phyloP scores from a whole-genome alignment of 1,140 invertebrate species.

The Gryon sp. region DNA sequence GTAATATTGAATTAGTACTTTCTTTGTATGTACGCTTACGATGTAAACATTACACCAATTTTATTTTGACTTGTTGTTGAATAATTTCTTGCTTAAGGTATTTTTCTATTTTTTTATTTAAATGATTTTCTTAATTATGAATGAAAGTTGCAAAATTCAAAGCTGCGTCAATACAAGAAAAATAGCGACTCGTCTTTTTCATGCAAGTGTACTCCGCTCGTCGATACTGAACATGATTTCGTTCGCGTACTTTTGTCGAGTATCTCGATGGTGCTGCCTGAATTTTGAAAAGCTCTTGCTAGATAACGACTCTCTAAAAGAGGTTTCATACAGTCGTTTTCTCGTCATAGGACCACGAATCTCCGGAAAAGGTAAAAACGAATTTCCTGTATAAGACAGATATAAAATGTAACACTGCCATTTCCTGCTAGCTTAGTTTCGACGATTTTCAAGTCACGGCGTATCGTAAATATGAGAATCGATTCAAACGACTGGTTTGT shows the following conservation, averaged over 20 bases:
- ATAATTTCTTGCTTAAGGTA: too few species aligned
- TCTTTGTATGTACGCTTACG: too few species aligned
- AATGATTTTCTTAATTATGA: constrained; percentile 43
- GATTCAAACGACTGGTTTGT: constrained; percentile 7
- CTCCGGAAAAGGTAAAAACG: constrained; percentile 51
- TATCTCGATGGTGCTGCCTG: constrained; percentile 48
- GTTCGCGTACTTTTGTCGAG: constrained; percentile 52
- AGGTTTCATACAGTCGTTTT: constrained; percentile 60
- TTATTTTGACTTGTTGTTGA: too few species aligned
- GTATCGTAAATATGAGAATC: constrained; percentile 43
- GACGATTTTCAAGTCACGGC: constrained; percentile 47
- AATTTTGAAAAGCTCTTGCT: constrained; percentile 60
- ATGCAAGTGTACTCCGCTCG: constrained; percentile 32
- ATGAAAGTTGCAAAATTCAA: background rate
- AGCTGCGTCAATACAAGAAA: constrained; percentile 2
- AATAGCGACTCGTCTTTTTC: constrained; percentile 34
- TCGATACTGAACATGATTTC: constrained; percentile 57
- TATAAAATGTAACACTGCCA: constrained; percentile 57
- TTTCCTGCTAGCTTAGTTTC: constrained; percentile 54
- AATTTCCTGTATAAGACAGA: constrained; percentile 63
- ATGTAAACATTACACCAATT: too few species aligned
- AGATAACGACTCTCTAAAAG: constrained; percentile 61
- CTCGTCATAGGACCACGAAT: constrained; percentile 53
- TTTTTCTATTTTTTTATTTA: too few species aligned
- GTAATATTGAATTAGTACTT: too few species aligned